Evolutionary conservation across 92 coral and sea anemone genomes (phyloP).

Genomic region (Phenganax stokvisi): DNA sequence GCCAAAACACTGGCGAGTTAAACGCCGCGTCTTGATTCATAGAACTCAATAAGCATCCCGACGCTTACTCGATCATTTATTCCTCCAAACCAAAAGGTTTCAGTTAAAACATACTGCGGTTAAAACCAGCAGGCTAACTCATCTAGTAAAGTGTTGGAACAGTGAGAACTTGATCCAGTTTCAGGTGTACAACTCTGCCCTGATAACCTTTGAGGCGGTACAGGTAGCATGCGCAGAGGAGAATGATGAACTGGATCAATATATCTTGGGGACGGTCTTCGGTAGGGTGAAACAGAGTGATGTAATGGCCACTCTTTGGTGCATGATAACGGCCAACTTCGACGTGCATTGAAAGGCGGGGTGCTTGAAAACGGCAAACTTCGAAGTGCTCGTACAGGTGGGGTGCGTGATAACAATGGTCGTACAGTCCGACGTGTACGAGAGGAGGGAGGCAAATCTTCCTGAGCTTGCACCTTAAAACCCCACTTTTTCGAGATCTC

Average conservation of each 20-base stretch:
- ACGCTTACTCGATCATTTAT: neutral
- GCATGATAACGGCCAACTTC: neutral
- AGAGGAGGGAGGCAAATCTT: conserved; percentile 27
- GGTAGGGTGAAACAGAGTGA: conserved; percentile 6
- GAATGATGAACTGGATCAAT: neutral
- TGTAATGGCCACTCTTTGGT: neutral
- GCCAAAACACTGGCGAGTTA: too few species aligned
- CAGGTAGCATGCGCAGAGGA: neutral
- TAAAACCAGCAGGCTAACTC: too few species aligned
- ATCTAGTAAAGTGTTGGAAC: too few species aligned
- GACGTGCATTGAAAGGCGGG: neutral
- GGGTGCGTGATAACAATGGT: neutral
- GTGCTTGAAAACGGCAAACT: too few species aligned
- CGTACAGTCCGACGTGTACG: neutral
- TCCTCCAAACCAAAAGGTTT: neutral
- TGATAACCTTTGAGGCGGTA: neutral
- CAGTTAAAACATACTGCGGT: neutral
- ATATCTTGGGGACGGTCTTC: neutral
- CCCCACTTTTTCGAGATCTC: conserved; percentile 59
- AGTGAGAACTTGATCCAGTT: too few species aligned
- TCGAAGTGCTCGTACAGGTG: neutral
- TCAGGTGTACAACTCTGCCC: neutral
- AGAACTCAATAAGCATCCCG: neutral
- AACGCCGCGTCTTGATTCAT: neutral
- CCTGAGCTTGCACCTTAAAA: conserved; percentile 43